These are phyloP conservation scores for Rhabdophis nuchalis DNA, from an alignment of 2,797 vertebrate genomes.

Conservation along the genomic window DNA sequence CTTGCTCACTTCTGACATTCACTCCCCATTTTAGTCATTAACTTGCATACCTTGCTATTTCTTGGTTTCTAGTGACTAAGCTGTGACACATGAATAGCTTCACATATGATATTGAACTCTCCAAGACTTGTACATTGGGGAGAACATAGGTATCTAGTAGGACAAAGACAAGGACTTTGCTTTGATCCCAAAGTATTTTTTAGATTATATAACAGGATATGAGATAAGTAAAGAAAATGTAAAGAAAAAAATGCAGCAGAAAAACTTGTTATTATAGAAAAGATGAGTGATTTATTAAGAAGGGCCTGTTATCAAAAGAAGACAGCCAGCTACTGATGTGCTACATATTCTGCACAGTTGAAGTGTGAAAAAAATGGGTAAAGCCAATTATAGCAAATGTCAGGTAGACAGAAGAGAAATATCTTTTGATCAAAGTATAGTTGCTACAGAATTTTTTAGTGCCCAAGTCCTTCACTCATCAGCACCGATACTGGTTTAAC, in stretches of 20 bases:
- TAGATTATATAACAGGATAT: not conserved
- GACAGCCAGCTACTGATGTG: constrained; percentile 62
- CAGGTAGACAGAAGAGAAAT: constrained; percentile 57
- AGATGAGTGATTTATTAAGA: constrained; percentile 67
- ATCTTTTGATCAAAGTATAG: constrained; percentile 58
- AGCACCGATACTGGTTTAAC: constrained; percentile 46
- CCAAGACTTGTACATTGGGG: not conserved
- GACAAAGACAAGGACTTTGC: not conserved
- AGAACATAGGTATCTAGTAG: not conserved
- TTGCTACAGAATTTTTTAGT: constrained; percentile 55
- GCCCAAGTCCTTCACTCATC: constrained; percentile 55
- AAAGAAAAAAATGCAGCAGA: constrained; percentile 55
- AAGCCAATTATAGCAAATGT: constrained; percentile 61
- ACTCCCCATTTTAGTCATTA: not conserved
- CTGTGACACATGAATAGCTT: not conserved
- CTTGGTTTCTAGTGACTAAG: not conserved
- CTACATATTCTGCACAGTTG: constrained; percentile 54
- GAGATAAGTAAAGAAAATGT: constrained; percentile 15
- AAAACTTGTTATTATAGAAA: constrained; percentile 60
- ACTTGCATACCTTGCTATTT: not conserved
- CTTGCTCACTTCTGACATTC: not conserved
- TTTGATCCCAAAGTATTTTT: not conserved
- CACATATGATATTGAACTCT: not conserved
- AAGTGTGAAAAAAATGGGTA: constrained; percentile 62
- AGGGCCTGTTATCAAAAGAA: constrained; percentile 63